Evolutionary conservation across 2,888 invertebrate genomes (phyloP).

Genomic region (Lottia gigantea): DNA sequence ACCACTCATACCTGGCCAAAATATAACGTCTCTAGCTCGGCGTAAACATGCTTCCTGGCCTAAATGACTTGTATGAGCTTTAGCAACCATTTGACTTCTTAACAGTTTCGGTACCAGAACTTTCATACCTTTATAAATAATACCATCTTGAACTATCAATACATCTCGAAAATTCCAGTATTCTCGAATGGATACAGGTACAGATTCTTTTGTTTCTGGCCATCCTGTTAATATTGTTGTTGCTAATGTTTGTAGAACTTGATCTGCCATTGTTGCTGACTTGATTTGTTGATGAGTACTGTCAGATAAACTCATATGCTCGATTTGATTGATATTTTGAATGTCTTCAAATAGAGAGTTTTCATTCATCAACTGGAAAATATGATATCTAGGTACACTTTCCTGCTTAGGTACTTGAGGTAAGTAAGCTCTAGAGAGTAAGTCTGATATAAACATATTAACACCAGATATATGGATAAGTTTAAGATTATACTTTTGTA

Average conservation of each 20-base stretch:
- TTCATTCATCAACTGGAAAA: neutral
- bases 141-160: constrained; percentile 24
- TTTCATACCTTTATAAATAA: constrained; percentile 26
- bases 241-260: constrained; percentile 19
- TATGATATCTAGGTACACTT: constrained; percentile 7
- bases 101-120: constrained; percentile 22
- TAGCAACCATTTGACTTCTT: constrained; percentile 19
- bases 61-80: constrained; percentile 24
- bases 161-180: constrained; percentile 28
- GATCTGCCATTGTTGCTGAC: constrained; percentile 13
- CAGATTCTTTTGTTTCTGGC: constrained; percentile 17
- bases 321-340: neutral
- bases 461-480: constrained; percentile 27
- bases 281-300: constrained; percentile 11
- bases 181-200: constrained; percentile 13
- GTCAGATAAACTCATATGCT: neutral
- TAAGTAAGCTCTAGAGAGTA: constrained; percentile 34
- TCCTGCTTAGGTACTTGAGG: constrained; percentile 8
- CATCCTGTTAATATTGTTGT: constrained; percentile 22
- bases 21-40: constrained; percentile 22
- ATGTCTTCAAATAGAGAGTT: neutral
- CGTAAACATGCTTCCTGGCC: constrained; percentile 23
- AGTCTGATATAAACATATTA: constrained; percentile 33
- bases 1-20: constrained; percentile 28
- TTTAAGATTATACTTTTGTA: constrained; percentile 29